Base-by-base conservation (phyloP, 1,140 invertebrate species). In the Batillaria attramentaria region DNA sequence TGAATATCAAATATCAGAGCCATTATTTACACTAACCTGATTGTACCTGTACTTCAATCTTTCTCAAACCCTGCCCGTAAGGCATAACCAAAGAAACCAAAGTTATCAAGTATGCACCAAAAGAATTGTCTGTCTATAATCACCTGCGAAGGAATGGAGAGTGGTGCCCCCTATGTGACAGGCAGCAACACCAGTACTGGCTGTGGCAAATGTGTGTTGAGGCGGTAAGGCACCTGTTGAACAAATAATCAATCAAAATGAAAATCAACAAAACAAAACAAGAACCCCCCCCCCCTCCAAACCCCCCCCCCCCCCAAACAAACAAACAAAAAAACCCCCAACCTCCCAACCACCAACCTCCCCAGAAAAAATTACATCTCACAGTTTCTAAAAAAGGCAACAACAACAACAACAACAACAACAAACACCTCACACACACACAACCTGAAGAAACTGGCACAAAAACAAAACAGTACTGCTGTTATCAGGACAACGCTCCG, bases 111-210 rank as follows among this genome's bases (percentile, higher is more conserved):
- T n/a, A n/a, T n/a, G n/a, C n/a, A n/a, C n/a, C n/a, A n/a, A n/a
- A n/a, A n/a, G n/a, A n/a, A n/a, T n/a, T n/a, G n/a, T n/a, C 39
- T 37, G 35, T 42, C 13, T 28, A 3, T 33, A 37, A 46, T 68
- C 78, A 90, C 96, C 97, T 77, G 96, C 96, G 93, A 99, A 99
- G 37, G 96, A 94, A 92, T 99, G 97, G 35, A 99, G 92, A 3
- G 97, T 99, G 57, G 95, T 95, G 72, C 97, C 97, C 57, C 96
- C 96, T 87, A 99, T 96, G 72, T 98, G 95, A 91, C 96, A 98
- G 66, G 97, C 97, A 50, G 97, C 97, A 28, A 98, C 96, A 73
- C 96, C 97, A 60, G 97, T 99, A 75, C 97, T 98, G 3, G 97
- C 97, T 24, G 97, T 98, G 0, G 96, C 94, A 83, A 95, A 94